Conservation (phyloP, 2,797 vertebrate species). For the Hippoglossus hippoglossus region DNA sequence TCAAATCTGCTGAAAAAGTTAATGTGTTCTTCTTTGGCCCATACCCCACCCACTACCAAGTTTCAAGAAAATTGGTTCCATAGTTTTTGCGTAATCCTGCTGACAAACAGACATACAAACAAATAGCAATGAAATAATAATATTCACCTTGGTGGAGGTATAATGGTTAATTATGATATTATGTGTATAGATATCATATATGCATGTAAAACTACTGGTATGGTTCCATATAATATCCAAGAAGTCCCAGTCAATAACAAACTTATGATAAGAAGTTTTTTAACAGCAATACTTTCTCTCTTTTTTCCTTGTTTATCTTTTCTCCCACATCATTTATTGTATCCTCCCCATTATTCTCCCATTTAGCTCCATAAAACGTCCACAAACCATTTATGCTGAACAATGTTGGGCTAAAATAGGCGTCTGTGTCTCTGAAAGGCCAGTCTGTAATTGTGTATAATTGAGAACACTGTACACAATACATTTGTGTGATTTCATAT, state of each 20-base stretch:
- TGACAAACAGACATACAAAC: too few species aligned
- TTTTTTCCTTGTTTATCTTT: constrained; percentile 46
- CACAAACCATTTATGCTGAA: constrained; percentile 70
- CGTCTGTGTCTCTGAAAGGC: constrained; percentile 72
- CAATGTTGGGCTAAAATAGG: constrained; percentile 73
- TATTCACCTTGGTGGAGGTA: too few species aligned
- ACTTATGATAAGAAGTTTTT: constrained; percentile 35
- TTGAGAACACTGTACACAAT: constrained; percentile 80
- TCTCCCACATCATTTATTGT: constrained; percentile 49
- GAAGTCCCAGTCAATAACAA: constrained; percentile 2
- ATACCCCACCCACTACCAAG: too few species aligned
- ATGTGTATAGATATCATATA: too few species aligned
- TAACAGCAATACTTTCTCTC: constrained; percentile 15
- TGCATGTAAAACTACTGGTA: not conserved
- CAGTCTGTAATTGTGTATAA: constrained; percentile 76
- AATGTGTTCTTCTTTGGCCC: too few species aligned
- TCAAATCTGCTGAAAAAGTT: too few species aligned
- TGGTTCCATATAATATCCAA: not conserved
- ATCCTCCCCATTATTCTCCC: constrained; percentile 53
- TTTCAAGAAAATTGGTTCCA: too few species aligned
- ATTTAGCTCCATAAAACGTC: constrained; percentile 70
- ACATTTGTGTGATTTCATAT: constrained; percentile 76
- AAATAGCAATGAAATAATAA: too few species aligned
- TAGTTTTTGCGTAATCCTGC: too few species aligned
- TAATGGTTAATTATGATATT: too few species aligned